phyloP scores from a whole-genome alignment of 2,888 invertebrate species.

The Cerceris ruficornis region DNA sequence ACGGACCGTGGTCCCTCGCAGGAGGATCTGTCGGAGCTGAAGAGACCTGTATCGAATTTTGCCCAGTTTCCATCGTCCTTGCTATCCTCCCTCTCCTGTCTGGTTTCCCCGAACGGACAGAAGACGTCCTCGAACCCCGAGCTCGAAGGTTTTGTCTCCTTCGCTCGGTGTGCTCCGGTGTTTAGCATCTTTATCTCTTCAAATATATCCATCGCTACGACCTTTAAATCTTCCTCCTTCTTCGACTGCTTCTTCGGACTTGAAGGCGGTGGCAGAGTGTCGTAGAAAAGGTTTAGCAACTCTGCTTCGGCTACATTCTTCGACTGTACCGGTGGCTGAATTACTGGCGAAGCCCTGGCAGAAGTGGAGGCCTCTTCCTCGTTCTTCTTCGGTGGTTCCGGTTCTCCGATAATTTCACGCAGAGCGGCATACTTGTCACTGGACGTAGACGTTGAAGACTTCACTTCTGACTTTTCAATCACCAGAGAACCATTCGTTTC shows the following conservation, averaged over 20 bases:
- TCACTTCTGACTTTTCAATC: conserved; percentile 80
- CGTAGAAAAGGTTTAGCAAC: conserved; percentile 76
- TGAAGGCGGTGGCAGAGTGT: conserved; percentile 61
- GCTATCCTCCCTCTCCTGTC: conserved; percentile 62
- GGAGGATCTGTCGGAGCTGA: conserved; percentile 75
- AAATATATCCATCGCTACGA: conserved; percentile 76
- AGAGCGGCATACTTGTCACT: conserved; percentile 92
- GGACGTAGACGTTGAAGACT: conserved; percentile 82
- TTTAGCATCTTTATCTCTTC: conserved; percentile 79
- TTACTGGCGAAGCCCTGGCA: conserved; percentile 54
- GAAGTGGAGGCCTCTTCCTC: conserved; percentile 55
- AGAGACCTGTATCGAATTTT: conserved; percentile 78
- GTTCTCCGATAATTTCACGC: conserved; percentile 86
- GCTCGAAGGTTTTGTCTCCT: conserved; percentile 31
- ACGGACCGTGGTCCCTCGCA: conserved; percentile 75
- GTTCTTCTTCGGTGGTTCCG: conserved; percentile 62
- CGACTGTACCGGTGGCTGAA: conserved; percentile 41
- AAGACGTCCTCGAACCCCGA: conserved; percentile 77
- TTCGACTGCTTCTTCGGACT: conserved; percentile 66
- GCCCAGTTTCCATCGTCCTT: conserved; percentile 79
- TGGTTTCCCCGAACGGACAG: conserved; percentile 70
- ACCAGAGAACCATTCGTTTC: conserved; percentile 54
- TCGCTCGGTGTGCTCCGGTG: conserved; percentile 56
- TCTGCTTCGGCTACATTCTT: conserved; percentile 72
- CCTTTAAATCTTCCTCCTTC: conserved; percentile 69